phyloP scores from a whole-genome alignment of 2,888 invertebrate species.

The Lithophane socia region DNA sequence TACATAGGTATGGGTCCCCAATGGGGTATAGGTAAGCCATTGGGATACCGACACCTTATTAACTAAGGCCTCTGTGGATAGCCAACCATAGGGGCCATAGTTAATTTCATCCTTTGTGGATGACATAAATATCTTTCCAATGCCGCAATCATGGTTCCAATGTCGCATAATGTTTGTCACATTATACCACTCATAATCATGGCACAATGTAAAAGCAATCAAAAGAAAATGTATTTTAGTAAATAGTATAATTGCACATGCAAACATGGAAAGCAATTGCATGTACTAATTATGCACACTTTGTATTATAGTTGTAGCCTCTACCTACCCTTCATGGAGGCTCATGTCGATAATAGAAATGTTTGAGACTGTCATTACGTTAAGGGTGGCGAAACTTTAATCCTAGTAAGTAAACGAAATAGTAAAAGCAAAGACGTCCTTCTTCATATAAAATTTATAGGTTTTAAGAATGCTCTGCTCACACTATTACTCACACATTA shows the following conservation, averaged over 20 bases:
- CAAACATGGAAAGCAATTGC: constrained; percentile 7
- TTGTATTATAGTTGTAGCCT: not conserved
- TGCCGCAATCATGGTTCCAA: not conserved
- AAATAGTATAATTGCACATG: not conserved
- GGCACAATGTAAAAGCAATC: constrained; percentile 29
- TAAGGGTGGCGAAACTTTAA: too few species aligned
- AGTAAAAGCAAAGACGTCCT: not conserved
- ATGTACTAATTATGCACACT: not conserved
- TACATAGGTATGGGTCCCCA: not conserved
- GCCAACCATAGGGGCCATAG: too few species aligned
- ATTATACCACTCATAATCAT: constrained; percentile 1
- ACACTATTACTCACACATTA: not conserved
- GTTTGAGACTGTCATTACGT: too few species aligned
- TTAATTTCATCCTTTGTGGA: not conserved
- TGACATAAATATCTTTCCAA: not conserved
- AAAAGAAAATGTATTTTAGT: constrained; percentile 21
- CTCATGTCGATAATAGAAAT: not conserved
- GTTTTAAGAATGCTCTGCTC: not conserved
- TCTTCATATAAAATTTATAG: not conserved
- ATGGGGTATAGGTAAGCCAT: too few species aligned
- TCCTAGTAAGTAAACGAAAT: not conserved
- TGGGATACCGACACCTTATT: too few species aligned
- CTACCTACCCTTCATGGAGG: too few species aligned
- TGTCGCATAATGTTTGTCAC: not conserved
- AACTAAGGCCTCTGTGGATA: too few species aligned